These are phyloP conservation scores for Drosophila ficusphila DNA, from an alignment of 1,140 invertebrate genomes.

Conservation along the genomic window DNA sequence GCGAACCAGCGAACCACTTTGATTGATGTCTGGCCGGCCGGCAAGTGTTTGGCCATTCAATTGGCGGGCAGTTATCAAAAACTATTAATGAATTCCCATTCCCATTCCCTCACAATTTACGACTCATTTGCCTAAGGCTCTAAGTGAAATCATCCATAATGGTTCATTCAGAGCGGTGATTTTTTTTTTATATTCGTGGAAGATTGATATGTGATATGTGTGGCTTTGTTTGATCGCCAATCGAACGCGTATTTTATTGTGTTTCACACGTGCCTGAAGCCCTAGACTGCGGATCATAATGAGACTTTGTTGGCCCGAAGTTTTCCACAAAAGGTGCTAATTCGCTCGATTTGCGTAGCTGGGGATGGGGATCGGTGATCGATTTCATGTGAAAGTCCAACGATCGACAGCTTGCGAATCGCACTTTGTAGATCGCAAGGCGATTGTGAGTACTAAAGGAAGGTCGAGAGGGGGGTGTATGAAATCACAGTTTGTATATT, in stretches of 20 bases:
- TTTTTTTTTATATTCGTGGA: slow-evolving; percentile 2
- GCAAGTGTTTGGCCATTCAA: slow-evolving; percentile 62
- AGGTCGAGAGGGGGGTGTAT: slow-evolving; percentile 18
- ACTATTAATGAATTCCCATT: slow-evolving; percentile 74
- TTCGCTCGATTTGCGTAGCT: slow-evolving; percentile 42
- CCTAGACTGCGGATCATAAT: slow-evolving; percentile 14
- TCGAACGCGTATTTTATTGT: slow-evolving; percentile 55
- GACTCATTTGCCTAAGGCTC: slow-evolving; percentile 65
- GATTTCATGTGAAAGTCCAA: slow-evolving; percentile 37
- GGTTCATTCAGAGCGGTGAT: slow-evolving; percentile 41
- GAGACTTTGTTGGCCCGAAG: slow-evolving; percentile 63
- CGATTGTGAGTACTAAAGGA: neutral
- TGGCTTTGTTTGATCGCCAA: slow-evolving; percentile 64
- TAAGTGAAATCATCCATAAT: slow-evolving; percentile 74
- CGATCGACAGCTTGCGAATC: slow-evolving; percentile 2
- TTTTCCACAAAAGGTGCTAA: slow-evolving; percentile 79
- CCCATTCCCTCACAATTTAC: slow-evolving; percentile 65
- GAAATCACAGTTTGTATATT: slow-evolving; percentile 45
- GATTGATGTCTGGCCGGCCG: slow-evolving; percentile 44
- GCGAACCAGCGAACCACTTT: slow-evolving; percentile 17
- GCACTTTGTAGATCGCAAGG: neutral
- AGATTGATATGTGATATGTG: slow-evolving; percentile 78
- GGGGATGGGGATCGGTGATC: neutral
- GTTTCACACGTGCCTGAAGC: slow-evolving; percentile 60
- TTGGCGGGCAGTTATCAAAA: slow-evolving; percentile 71